phyloP scores from a whole-genome alignment of 2,888 invertebrate species.

The Carcina quercana region DNA sequence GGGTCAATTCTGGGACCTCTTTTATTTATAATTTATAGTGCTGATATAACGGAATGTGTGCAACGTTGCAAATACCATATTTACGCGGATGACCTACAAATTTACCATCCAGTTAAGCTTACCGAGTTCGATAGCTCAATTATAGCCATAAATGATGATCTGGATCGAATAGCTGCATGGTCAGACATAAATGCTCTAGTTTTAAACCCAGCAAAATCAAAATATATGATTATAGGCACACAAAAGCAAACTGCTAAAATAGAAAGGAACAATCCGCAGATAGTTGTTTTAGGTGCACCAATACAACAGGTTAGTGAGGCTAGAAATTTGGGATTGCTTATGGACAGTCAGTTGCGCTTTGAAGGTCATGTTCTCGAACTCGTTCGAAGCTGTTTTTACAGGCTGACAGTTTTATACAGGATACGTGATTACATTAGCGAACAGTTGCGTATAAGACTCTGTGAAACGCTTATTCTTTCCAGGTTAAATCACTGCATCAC shows the following conservation, averaged over 20 bases:
- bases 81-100: slow-evolving; percentile 11
- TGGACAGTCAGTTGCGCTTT: slow-evolving; percentile 8
- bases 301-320: slow-evolving; percentile 9
- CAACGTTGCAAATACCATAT: slow-evolving; percentile 9
- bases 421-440: slow-evolving; percentile 5
- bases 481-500: slow-evolving; percentile 6
- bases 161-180: slow-evolving; percentile 5
- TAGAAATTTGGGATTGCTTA: slow-evolving; percentile 8
- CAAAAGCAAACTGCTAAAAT: slow-evolving; percentile 1
- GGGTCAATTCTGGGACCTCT: no score
- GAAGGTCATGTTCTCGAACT: slow-evolving; percentile 5
- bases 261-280: neutral
- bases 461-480: slow-evolving; percentile 10
- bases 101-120: slow-evolving; percentile 6
- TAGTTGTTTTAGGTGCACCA: neutral
- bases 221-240: slow-evolving; percentile 6
- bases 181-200: slow-evolving; percentile 3
- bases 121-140: neutral
- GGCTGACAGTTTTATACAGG: slow-evolving; percentile 9
- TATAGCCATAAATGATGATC: slow-evolving; percentile 2
- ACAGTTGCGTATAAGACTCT: slow-evolving; percentile 4
- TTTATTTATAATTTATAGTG: slow-evolving; percentile 12
- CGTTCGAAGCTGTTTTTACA: slow-evolving; percentile 10
- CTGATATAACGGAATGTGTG: slow-evolving; percentile 6
- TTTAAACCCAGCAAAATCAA: slow-evolving; percentile 7